Percentiles rank a stretch among this genome's conserved stretches.
phyloP scores from a whole-genome alignment of 2,888 invertebrate genomes.

The Hirtodrosophila confusa region DNA sequence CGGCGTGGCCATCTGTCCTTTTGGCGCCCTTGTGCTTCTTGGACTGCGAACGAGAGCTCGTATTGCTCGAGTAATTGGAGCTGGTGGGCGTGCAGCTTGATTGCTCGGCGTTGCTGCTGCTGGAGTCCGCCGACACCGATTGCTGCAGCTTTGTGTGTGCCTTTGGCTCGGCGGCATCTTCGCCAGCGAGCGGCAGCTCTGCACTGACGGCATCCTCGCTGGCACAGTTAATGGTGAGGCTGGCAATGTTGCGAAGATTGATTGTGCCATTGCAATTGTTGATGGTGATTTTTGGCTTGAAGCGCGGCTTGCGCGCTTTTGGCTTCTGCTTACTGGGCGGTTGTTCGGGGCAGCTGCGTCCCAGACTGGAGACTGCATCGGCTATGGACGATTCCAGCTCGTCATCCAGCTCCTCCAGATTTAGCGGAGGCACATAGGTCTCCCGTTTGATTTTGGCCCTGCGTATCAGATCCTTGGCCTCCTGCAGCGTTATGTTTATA shows the following conservation, averaged over 20 bases:
- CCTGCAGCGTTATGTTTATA: slow-evolving; percentile 83
- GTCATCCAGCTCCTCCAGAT: slow-evolving; percentile 80
- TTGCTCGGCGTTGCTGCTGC: slow-evolving; percentile 56
- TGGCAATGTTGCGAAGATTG: slow-evolving; percentile 83
- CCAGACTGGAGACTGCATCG: slow-evolving; percentile 78
- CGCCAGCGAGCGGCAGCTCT: slow-evolving; percentile 62
- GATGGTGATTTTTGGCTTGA: slow-evolving; percentile 83
- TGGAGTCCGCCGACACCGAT: slow-evolving; percentile 25
- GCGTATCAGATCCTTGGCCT: slow-evolving; percentile 83
- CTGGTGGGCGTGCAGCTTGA: slow-evolving; percentile 63
- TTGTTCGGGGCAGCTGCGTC: slow-evolving; percentile 58
- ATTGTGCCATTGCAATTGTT: slow-evolving; percentile 84
- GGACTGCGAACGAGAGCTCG: slow-evolving; percentile 80
- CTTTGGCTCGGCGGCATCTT: not conserved
- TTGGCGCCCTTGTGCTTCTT: slow-evolving; percentile 65
- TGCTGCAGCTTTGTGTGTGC: slow-evolving; percentile 28
- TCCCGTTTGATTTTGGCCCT: slow-evolving; percentile 74
- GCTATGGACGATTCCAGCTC: slow-evolving; percentile 80
- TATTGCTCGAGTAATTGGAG: slow-evolving; percentile 78
- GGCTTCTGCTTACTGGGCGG: slow-evolving; percentile 41
- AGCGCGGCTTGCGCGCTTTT: slow-evolving; percentile 70
- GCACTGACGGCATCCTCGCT: slow-evolving; percentile 79
- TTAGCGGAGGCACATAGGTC: slow-evolving; percentile 74
- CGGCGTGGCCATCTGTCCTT: not conserved
- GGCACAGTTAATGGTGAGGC: slow-evolving; percentile 83